Evolutionary conservation across 2,113 vertebrate genomes (phyloP).

Genomic region (Oncorhynchus mykiss): DNA sequence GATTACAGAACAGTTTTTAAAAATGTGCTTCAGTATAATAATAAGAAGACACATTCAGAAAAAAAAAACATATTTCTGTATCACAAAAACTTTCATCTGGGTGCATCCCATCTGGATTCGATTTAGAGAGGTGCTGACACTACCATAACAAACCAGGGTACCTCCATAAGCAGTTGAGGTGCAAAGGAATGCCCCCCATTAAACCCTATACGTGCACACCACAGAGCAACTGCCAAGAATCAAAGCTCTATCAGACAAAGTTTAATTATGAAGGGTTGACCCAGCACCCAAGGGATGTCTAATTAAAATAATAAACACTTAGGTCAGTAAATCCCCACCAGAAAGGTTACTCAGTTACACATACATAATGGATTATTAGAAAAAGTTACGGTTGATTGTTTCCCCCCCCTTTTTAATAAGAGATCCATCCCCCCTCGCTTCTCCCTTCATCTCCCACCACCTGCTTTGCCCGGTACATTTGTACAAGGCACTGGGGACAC

Average conservation of each 20-base stretch:
- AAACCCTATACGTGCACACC: not conserved
- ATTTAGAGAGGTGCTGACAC: not conserved
- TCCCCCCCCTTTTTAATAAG: too few species aligned
- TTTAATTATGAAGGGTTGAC: conserved; percentile 49
- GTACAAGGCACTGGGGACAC: conserved; percentile 34
- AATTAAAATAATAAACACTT: conserved; percentile 53
- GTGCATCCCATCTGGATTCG: conserved; percentile 6
- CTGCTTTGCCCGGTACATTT: conserved; percentile 34
- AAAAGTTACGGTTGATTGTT: conserved; percentile 34
- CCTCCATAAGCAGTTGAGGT: not conserved
- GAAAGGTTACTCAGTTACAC: conserved; percentile 36
- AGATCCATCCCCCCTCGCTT: too few species aligned
- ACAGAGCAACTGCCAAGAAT: conserved; percentile 38
- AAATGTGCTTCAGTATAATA: too few species aligned
- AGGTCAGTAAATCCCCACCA: conserved; percentile 32
- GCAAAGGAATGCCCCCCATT: not conserved
- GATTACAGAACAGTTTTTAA: too few species aligned
- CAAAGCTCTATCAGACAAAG: conserved; percentile 39
- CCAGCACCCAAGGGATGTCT: conserved; percentile 43
- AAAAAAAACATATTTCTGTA: too few species aligned
- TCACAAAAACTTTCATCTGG: not conserved
- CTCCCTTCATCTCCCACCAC: too few species aligned
- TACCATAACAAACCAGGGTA: not conserved
- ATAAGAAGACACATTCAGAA: too few species aligned
- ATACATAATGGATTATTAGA: conserved; percentile 49